Conservation (phyloP, 2,113 vertebrate species). For the Acinonyx jubatus region DNA sequence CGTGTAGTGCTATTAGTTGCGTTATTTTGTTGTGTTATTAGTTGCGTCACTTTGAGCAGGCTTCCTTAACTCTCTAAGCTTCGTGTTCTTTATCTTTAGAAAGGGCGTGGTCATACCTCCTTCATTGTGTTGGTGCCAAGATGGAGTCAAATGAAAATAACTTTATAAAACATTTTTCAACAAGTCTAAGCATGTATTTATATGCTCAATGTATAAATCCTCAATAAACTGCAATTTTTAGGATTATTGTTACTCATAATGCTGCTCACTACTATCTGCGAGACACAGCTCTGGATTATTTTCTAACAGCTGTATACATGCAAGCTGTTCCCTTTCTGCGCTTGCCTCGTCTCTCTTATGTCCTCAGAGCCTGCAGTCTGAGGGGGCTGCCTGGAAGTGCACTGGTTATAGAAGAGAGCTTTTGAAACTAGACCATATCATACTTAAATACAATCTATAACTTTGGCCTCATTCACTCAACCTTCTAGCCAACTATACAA, state of each 20-base stretch:
- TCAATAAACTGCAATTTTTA: neutral
- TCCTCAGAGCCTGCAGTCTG: neutral
- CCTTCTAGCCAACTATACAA: neutral
- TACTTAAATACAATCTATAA: constrained; percentile 12
- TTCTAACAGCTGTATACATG: neutral
- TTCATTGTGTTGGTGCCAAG: neutral
- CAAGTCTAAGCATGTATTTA: neutral
- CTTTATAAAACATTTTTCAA: neutral
- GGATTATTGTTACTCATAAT: neutral
- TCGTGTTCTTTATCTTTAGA: neutral
- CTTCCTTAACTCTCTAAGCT: neutral
- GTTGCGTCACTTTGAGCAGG: neutral
- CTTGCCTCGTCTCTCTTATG: neutral
- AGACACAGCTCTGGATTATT: neutral
- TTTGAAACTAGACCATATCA: constrained; percentile 10
- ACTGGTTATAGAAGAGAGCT: neutral
- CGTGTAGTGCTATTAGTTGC: neutral
- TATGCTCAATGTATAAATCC: neutral
- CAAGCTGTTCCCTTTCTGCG: neutral
- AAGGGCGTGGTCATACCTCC: neutral
- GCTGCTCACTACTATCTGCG: neutral
- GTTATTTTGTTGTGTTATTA: neutral
- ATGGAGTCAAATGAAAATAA: neutral
- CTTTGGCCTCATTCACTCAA: constrained; percentile 17
- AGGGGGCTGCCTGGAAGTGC: neutral